phyloP scores from a whole-genome alignment of 2,888 invertebrate species.

The Tipula lateralis region DNA sequence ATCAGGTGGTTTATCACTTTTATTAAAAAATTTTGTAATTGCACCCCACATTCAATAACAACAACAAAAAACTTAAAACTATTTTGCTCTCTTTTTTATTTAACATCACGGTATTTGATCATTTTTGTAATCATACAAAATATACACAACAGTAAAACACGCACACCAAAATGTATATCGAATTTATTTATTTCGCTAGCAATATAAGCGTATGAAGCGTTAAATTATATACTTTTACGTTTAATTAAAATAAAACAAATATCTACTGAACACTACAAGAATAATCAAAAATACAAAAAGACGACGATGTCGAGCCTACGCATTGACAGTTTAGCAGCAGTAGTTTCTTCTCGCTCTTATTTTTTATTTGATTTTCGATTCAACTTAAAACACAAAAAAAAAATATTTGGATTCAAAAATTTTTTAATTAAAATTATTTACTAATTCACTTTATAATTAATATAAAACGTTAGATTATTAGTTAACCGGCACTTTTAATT shows the following conservation, averaged over 20 bases:
- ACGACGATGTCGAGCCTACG: not conserved
- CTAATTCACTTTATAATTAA: constrained; percentile 11
- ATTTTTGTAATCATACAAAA: constrained; percentile 12
- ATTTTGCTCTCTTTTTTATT: constrained; percentile 24
- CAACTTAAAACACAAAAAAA: constrained; percentile 3
- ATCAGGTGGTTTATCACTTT: constrained; percentile 30
- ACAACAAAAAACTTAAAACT: constrained; percentile 25
- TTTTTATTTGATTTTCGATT: not conserved
- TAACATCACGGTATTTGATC: constrained; percentile 24
- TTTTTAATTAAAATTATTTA: constrained; percentile 12
- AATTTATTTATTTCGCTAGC: not conserved
- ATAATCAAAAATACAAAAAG: not conserved
- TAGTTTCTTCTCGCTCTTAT: not conserved
- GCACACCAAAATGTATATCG: not conserved
- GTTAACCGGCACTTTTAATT: constrained; percentile 20
- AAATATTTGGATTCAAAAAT: not conserved
- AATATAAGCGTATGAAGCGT: not conserved
- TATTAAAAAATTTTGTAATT: constrained; percentile 29
- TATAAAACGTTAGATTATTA: constrained; percentile 25
- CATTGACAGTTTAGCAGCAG: constrained; percentile 25
- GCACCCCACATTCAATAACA: constrained; percentile 30
- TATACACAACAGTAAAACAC: not conserved
- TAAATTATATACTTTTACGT: not conserved
- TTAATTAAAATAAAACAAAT: not conserved
- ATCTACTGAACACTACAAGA: not conserved